These are phyloP conservation scores for Maccullochella peelii DNA, from an alignment of 2,113 vertebrate genomes.

Conservation along the genomic window DNA sequence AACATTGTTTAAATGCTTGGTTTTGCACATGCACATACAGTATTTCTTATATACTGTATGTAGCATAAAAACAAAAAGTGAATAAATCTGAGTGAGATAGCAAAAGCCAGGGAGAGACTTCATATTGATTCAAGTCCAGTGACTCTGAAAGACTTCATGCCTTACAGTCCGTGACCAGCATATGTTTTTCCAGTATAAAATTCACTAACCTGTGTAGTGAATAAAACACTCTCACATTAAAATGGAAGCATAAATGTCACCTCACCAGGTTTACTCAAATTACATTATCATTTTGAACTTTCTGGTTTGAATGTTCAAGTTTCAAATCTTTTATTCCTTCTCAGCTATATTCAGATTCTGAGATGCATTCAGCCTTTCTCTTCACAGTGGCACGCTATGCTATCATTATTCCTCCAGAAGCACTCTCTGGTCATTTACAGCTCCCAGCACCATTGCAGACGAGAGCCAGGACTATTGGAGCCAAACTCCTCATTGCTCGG, in stretches of 20 bases:
- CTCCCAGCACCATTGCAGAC: slow-evolving; percentile 38
- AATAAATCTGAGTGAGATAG: neutral
- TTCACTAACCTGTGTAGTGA: neutral
- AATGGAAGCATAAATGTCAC: neutral
- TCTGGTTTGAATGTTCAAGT: neutral
- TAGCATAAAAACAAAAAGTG: too few relatives aligned
- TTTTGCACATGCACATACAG: neutral
- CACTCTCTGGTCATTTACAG: slow-evolving; percentile 51
- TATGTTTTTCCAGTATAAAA: neutral
- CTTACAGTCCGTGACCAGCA: neutral
- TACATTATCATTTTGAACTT: neutral
- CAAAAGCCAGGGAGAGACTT: neutral
- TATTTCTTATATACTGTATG: too few relatives aligned
- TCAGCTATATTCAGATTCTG: slow-evolving; percentile 17
- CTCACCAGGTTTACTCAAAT: neutral
- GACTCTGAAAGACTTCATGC: neutral
- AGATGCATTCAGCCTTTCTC: slow-evolving; percentile 30
- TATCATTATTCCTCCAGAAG: slow-evolving; percentile 48
- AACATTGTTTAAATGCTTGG: neutral
- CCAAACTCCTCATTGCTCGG: slow-evolving; percentile 37
- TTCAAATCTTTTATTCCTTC: slow-evolving; percentile 9
- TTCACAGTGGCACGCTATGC: slow-evolving; percentile 24
- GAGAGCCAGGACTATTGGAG: slow-evolving; percentile 41
- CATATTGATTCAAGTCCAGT: slow-evolving; percentile 11
- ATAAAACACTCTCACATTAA: neutral